A percentile compares a stretch with the other conserved stretches of the same genome.
Evolutionary conservation across 2,888 invertebrate genomes (phyloP).

Genomic region (Neuroscelio doddi): DNA sequence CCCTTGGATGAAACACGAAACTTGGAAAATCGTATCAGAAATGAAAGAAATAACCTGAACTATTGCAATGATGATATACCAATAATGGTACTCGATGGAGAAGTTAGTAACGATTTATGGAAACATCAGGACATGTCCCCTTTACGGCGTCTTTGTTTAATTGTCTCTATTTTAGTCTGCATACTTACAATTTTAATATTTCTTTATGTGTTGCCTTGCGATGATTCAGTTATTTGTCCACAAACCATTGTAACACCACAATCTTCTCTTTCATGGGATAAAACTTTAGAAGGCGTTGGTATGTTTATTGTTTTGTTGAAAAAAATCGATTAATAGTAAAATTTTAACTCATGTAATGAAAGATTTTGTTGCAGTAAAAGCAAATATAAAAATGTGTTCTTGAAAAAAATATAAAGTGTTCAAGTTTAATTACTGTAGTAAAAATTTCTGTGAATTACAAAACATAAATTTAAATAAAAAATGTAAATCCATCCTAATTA

Average conservation of each 20-base stretch:
- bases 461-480: too few relatives aligned
- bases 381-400: too few relatives aligned
- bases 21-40: conserved; percentile 54
- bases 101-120: conserved; percentile 64
- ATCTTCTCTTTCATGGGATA: conserved; percentile 68
- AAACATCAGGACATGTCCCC: conserved; percentile 76
- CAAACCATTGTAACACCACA: conserved; percentile 53
- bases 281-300: conserved; percentile 69
- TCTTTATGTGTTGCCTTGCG: conserved; percentile 84
- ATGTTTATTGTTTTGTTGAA: conserved; percentile 41
- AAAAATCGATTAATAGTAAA: too few relatives aligned
- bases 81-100: conserved; percentile 65
- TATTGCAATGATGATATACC: conserved; percentile 66
- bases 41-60: conserved; percentile 58
- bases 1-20: conserved; percentile 65
- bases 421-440: too few relatives aligned
- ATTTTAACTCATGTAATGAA: too few relatives aligned
- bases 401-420: too few relatives aligned
- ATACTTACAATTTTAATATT: conserved; percentile 82
- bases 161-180: conserved; percentile 81
- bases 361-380: too few relatives aligned
- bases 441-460: too few relatives aligned
- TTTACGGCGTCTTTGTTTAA: conserved; percentile 79
- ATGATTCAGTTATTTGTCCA: conserved; percentile 80
- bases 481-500: too few relatives aligned